Percentiles rank a stretch among this genome's conserved stretches.
These are phyloP conservation scores for Tangara arthus DNA, from an alignment of 2,797 vertebrate species.

Conservation along the genomic window DNA sequence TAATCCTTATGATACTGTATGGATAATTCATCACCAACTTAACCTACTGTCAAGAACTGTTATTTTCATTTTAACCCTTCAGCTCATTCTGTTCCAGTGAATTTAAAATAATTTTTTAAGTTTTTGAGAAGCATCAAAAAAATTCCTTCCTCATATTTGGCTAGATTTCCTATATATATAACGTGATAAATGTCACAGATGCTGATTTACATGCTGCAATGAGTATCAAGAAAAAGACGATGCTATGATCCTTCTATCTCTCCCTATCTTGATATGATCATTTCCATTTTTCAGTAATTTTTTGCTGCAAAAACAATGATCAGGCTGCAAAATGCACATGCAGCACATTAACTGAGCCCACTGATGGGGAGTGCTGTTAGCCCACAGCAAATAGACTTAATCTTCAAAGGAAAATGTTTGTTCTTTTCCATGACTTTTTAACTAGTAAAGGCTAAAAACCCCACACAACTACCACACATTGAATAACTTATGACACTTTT, in stretches of 20 bases:
- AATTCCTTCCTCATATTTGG: neutral
- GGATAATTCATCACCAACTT: neutral
- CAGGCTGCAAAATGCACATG: neutral
- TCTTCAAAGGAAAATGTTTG: neutral
- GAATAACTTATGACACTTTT: neutral
- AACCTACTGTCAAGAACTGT: neutral
- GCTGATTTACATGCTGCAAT: neutral
- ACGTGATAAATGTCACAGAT: neutral
- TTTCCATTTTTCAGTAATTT: neutral
- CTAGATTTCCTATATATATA: neutral
- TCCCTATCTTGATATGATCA: neutral
- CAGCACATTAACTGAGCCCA: neutral
- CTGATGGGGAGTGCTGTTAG: neutral
- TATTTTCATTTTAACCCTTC: neutral
- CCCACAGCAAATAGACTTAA: neutral
- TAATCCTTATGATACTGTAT: neutral
- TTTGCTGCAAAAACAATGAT: neutral
- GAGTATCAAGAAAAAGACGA: neutral
- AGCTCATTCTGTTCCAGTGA: neutral
- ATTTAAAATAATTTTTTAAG: neutral
- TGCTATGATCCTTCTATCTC: neutral
- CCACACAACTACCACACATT: neutral
- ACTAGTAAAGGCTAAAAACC: neutral
- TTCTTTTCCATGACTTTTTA: neutral
- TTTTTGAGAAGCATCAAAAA: conserved; percentile 1